Evolutionary conservation across 2,888 invertebrate species (phyloP), one percentile per base, ranked within the genome.

Genomic region (Exephanes ischioxanthus): DNA sequence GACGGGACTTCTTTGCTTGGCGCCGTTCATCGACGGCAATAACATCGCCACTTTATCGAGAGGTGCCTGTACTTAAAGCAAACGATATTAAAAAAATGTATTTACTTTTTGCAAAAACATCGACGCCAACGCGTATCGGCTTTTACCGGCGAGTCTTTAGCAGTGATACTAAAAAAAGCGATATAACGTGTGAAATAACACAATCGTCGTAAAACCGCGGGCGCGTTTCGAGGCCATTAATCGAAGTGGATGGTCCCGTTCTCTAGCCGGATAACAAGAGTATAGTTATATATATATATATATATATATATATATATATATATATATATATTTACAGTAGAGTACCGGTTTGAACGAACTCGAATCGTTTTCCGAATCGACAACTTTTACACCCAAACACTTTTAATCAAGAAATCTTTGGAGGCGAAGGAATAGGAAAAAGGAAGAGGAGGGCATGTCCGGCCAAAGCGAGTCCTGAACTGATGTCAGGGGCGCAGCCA

Each of bases 371-470:
- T 26, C 48, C 77, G 72, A 84, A 72, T 85, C 82, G 83, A 82
- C 80, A 84, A 86, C 82, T 85, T 84, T 86, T 87, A 87, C 86
- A 83, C 83, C 83, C 85, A 84, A 84, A 87, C 84, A 87, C 86
- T 87, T 87, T 87, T 84, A 87, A 87, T 87, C 83, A 87, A 80
- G 80, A 61, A 84, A 86, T 87, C 83, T 83, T 73, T 67, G 41
- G 19, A 77, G 16, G 51, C 67, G 63, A 72, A 63, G 30, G 67
- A 53, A 9, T 14, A 16, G n/a, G 51, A 26, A 48, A 68, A 61
- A n/a, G 58, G 72, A 16, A 41, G 70, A 30, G 45, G n/a, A 51
- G 41, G 19, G 11, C 16, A 79, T 71, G 71, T 80, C 72, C 77
- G 66, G 71, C 48, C 16, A 53, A 63, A 55, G 22, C 30, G 72